Evolutionary conservation across 1,140 invertebrate genomes (phyloP).

Genomic region (Neotoxoptera formosana): DNA sequence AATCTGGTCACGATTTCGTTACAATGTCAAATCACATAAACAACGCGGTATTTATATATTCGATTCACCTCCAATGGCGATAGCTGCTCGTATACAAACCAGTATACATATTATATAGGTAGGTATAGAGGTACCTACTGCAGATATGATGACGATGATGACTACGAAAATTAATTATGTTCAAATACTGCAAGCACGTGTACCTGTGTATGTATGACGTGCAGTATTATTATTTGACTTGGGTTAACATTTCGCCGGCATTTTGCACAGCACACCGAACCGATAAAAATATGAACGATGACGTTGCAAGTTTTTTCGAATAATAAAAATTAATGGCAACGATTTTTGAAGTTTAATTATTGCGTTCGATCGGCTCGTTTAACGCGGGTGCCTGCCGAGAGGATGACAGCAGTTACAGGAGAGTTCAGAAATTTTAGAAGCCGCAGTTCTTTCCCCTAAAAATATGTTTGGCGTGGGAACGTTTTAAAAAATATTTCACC

Average conservation of each 20-base stretch:
- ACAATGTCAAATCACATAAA: slow-evolving; percentile 22
- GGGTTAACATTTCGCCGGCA: not conserved
- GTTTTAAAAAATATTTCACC: not conserved
- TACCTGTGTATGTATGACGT: too few relatives aligned
- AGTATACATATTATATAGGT: not conserved
- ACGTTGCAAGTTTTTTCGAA: not conserved
- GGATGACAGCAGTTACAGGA: too few relatives aligned
- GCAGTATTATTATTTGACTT: not conserved
- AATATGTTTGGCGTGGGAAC: not conserved
- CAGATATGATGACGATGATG: not conserved
- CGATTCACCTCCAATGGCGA: not conserved
- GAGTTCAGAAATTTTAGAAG: not conserved
- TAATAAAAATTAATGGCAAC: not conserved
- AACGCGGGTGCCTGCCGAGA: not conserved
- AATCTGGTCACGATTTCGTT: not conserved
- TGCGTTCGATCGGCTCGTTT: not conserved
- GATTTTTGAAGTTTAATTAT: not conserved
- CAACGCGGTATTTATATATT: slow-evolving; percentile 12
- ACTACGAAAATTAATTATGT: slow-evolving; percentile 23
- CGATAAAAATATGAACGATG: not conserved
- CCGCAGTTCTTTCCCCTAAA: not conserved
- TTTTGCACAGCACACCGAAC: not conserved
- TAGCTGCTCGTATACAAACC: not conserved
- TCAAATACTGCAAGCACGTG: not conserved
- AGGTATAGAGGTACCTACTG: too few relatives aligned